phyloP scores from a whole-genome alignment of 2,797 vertebrate species.

The Saxicola maurus region DNA sequence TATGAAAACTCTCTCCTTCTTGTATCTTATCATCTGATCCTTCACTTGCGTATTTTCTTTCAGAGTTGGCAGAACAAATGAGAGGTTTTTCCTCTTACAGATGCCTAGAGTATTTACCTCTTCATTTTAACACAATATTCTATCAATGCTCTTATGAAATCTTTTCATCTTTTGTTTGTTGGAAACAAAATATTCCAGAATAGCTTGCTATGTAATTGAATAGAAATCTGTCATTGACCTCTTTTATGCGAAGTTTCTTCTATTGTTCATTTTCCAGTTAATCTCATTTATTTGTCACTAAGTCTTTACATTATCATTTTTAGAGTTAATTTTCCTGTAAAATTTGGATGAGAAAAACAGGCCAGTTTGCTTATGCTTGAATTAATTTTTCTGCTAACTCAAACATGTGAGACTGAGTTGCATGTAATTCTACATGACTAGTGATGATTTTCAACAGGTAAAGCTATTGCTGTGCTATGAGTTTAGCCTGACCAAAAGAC shows the following conservation, averaged over 20 bases:
- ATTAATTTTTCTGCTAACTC: not conserved
- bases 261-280: not conserved
- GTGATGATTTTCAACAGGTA: not conserved
- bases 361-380: not conserved
- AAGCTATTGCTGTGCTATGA: not conserved
- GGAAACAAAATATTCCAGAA: not conserved
- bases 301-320: not conserved
- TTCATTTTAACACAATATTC: not conserved
- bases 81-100: not conserved
- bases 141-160: not conserved
- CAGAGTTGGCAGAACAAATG: not conserved
- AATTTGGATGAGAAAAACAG: not conserved
- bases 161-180: not conserved
- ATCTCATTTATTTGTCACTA: not conserved
- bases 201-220: not conserved
- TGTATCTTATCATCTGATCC: not conserved
- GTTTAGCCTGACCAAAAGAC: fast-evolving
- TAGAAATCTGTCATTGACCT: not conserved
- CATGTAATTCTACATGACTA: not conserved
- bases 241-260: not conserved
- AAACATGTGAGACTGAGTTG: not conserved
- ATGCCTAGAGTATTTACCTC: not conserved
- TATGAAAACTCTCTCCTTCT: not conserved
- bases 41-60: not conserved
- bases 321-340: not conserved